Evolutionary conservation across 2,113 vertebrate genomes (phyloP), one percentile per base, ranked within the genome.

Genomic region (Corythornis vintsioides): DNA sequence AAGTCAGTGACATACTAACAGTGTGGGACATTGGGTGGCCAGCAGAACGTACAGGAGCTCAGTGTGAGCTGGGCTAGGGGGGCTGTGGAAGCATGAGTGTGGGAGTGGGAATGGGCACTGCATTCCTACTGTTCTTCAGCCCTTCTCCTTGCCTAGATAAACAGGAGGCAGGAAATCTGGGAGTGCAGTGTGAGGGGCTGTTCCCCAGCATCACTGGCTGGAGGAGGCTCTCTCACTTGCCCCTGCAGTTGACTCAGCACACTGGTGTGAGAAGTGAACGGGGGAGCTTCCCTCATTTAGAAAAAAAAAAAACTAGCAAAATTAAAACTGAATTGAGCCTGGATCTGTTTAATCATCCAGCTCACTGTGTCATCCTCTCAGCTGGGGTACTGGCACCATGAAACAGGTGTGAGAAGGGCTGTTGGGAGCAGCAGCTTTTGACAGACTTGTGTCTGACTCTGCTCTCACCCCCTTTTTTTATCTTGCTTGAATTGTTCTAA

Each of bases 21-120:
- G n/a, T 0, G 0, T 1, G 38, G 74, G 19, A 42, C 1, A 0
- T 19, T 33, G 47, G 14, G 17, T 72, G 53, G 43, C 7, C 13
- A 24, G 0, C 2, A 2, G 61, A n/a, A 77, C 6, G 4, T 8
- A 3, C 22, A 47, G 25, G 43, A 79, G 55, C 71, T 76, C 2
- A 1, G 11, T 20, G 9, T 65, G 31, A 83, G 61, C 33, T 79
- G 78, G 11, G 8, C 42, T 75, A 42, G 35, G 82, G 76, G 40
- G 9, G 25, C 48, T 61, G 43, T 38, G 55, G 11, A 21, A 63
- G 10, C 1, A 13, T 24, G 31, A 50, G 21, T 33, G 31, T 15
- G 43, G 53, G 61, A n/a, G 20, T 35, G 59, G 48, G 29, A 31
- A 60, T 35, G 53, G 16, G 14, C 57, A 38, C 64, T 31, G 17